These are phyloP conservation scores for Nicator chloris DNA, from an alignment of 2,113 vertebrate genomes.

Conservation along the genomic window DNA sequence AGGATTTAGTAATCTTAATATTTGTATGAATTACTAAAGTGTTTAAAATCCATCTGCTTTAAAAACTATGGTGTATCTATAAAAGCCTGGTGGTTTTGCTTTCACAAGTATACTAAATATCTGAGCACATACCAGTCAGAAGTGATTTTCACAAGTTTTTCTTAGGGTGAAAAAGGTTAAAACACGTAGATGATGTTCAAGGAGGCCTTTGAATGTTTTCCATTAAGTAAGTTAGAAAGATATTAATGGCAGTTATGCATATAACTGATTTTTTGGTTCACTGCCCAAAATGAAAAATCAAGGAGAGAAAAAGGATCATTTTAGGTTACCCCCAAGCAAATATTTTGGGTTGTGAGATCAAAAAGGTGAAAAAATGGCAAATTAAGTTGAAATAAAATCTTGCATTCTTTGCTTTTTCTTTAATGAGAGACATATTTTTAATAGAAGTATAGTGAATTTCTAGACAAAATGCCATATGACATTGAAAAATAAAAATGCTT, in stretches of 20 bases:
- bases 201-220: conserved; percentile 43
- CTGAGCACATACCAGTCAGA: neutral
- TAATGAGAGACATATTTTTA: neutral
- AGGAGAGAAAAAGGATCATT: conserved; percentile 5
- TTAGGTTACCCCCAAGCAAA: conserved; percentile 39
- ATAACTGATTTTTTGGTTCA: conserved; percentile 51
- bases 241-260: conserved; percentile 32
- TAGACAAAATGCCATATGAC: neutral
- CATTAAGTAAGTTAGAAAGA: conserved; percentile 40
- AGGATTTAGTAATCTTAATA: neutral
- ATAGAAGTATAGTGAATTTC: neutral
- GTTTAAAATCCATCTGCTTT: neutral
- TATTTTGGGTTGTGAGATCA: conserved; percentile 37
- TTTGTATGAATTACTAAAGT: neutral
- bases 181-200: conserved; percentile 34
- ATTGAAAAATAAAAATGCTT: neutral
- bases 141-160: conserved; percentile 17
- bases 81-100: neutral
- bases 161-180: conserved; percentile 18
- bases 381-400: conserved; percentile 8
- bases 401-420: neutral
- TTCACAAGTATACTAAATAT: neutral
- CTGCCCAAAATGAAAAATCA: conserved; percentile 21
- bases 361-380: conserved; percentile 33
- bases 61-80: neutral